Evolutionary conservation across 2,113 vertebrate species (phyloP).

Genomic region (Riparia riparia): DNA sequence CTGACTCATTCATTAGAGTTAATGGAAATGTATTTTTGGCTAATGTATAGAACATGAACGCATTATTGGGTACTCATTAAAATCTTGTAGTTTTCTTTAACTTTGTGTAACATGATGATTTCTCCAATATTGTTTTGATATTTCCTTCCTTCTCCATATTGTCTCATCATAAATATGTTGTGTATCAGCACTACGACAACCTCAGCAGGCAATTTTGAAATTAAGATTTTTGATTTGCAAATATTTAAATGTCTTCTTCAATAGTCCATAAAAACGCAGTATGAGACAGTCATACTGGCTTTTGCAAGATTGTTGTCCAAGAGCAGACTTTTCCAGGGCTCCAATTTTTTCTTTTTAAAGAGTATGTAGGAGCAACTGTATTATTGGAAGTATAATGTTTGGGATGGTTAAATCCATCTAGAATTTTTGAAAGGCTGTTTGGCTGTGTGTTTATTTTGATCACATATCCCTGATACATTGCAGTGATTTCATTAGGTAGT

Average conservation of each 20-base stretch:
- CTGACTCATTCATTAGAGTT: neutral
- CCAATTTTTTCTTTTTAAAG: neutral
- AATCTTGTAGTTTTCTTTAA: neutral
- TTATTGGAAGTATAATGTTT: neutral
- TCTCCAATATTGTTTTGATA: neutral
- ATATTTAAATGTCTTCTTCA: neutral
- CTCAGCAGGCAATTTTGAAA: neutral
- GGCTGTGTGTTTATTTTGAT: neutral
- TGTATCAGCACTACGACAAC: neutral
- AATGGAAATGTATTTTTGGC: neutral
- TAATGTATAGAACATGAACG: neutral
- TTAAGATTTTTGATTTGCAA: neutral
- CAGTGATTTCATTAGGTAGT: neutral
- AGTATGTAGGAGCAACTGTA: neutral
- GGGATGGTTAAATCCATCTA: neutral
- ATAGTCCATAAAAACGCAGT: neutral
- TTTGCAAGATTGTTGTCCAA: neutral
- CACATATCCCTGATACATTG: accelerated
- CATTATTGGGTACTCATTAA: neutral
- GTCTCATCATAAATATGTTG: neutral
- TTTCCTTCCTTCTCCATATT: neutral
- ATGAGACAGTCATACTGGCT: neutral
- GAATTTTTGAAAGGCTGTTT: neutral
- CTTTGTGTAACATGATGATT: neutral
- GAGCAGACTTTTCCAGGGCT: neutral